These are phyloP conservation scores for Drosophila bocki DNA, from an alignment of 1,140 invertebrate genomes.

Conservation along the genomic window DNA sequence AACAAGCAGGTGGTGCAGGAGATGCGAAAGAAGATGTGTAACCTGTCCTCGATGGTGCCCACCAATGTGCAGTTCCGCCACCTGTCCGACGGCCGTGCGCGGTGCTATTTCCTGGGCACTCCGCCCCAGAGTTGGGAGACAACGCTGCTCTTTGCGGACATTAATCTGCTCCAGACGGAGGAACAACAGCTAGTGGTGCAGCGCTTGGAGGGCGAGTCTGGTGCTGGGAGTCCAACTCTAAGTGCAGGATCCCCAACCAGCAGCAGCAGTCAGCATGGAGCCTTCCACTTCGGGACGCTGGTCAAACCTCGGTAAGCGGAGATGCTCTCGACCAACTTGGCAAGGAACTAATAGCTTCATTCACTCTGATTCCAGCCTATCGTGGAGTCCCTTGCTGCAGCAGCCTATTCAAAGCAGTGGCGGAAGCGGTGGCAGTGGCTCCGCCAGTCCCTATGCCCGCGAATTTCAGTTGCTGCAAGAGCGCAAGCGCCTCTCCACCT, in stretches of 20 bases:
- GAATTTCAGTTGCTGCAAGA: slow-evolving; percentile 97
- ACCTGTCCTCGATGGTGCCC: slow-evolving; percentile 91
- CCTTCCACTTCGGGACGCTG: slow-evolving; percentile 53
- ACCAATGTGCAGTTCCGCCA: slow-evolving; percentile 92
- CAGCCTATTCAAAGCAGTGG: slow-evolving; percentile 88
- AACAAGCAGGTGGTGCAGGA: slow-evolving; percentile 92
- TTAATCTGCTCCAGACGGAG: slow-evolving; percentile 86
- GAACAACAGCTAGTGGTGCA: slow-evolving; percentile 54
- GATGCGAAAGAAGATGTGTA: slow-evolving; percentile 91
- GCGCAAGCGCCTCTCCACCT: slow-evolving; percentile 94
- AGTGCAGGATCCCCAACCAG: slow-evolving; percentile 51
- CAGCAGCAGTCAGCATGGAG: slow-evolving; percentile 21
- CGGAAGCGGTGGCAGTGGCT: slow-evolving; percentile 72
- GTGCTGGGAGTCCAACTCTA: slow-evolving; percentile 34
- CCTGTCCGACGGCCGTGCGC: slow-evolving; percentile 90
- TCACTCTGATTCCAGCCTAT: slow-evolving; percentile 83
- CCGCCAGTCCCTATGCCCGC: slow-evolving; percentile 87
- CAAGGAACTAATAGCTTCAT: not conserved
- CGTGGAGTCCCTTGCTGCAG: slow-evolving; percentile 91
- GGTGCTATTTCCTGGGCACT: slow-evolving; percentile 96
- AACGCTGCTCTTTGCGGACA: slow-evolving; percentile 94
- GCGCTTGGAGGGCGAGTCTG: slow-evolving; percentile 32
- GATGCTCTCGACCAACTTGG: not conserved
- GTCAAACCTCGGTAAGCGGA: slow-evolving; percentile 47
- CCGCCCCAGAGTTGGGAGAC: slow-evolving; percentile 94